Evolutionary conservation across 2,888 invertebrate species (phyloP), one percentile per base, ranked within the genome.

Genomic region (Dryococelus australis): DNA sequence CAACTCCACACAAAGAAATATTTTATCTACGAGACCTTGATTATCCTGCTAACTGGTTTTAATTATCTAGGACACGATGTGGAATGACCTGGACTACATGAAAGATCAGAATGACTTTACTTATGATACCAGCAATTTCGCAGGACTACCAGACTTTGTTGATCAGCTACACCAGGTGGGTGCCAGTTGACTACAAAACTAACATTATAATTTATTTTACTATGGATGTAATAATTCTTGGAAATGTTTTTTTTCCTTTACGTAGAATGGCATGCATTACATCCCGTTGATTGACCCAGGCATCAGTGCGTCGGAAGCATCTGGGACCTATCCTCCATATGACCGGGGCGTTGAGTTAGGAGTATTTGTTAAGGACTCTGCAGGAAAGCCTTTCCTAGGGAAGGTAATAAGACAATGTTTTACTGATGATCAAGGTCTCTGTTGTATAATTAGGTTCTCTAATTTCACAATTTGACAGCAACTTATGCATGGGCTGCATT

Each of bases 31-130:
- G 65, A 8, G 65, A n/a, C n/a, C 65, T 65, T 65, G n/a, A n/a
- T 20, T 16, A 20, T 8, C 20, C 0, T 1, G n/a, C 65, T 65
- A n/a, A 65, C 65, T 65, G 65, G 65, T 16, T n/a, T n/a, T 9
- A 8, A n/a, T 89, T 86, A 90, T 91, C 0, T 90, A 95, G 96
- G 96, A 96, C 90, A 95, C 95, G 0, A 96, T 97, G 91, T 97
- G 97, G 96, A 97, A 96, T 90, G 97, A 97, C 92, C 94, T 97
- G 88, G 97, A 97, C 92, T 97, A 97, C 91, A 97, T 97, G 97
- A 93, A 95, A 43, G 93, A 95, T 85, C 94, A 94, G 88, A 96
- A 97, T 91, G 97, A 97, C 91, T 98, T 98, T 91, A 97, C 97
- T 0, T 95, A 95, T 90, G 95, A 96, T 91, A 92, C 92, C 24